A percentile compares a stretch with the other conserved stretches of the same genome.
phyloP scores from a whole-genome alignment of 2,113 vertebrate genomes.

The Upupa epops region DNA sequence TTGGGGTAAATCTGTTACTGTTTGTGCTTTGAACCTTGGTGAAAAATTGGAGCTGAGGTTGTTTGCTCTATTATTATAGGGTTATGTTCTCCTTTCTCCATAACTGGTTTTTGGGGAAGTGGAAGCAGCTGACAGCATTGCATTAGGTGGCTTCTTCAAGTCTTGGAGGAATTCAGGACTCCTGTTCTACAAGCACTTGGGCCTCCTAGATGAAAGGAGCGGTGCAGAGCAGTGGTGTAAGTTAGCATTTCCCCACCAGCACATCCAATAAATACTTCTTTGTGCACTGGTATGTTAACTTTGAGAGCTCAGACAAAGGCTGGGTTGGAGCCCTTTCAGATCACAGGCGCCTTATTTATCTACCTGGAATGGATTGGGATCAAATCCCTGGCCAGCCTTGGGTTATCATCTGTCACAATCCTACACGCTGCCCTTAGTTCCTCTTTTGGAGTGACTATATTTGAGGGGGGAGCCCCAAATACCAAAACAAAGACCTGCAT shows the following conservation, averaged over 20 bases:
- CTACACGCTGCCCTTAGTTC: not conserved
- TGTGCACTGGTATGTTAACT: not conserved
- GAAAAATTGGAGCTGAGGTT: not conserved
- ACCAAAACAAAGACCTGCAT: not conserved
- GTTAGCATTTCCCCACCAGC: not conserved
- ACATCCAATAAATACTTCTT: not conserved
- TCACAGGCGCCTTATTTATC: not conserved
- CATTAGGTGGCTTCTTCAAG: not conserved
- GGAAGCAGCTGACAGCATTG: not conserved
- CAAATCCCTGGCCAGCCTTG: not conserved
- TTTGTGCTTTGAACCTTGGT: not conserved
- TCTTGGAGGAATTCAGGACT: not conserved
- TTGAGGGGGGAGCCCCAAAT: accelerated
- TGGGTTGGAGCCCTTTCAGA: not conserved
- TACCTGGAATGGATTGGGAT: not conserved
- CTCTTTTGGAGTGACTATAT: not conserved
- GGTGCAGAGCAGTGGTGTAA: not conserved
- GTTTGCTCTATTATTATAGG: not conserved
- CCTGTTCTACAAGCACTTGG: not conserved
- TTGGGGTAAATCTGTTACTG: not conserved
- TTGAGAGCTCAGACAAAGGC: not conserved
- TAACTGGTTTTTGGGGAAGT: not conserved
- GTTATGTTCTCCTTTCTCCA: not conserved
- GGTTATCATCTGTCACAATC: not conserved
- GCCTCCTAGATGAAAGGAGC: not conserved